Evolutionary conservation across 1,140 invertebrate species (phyloP).

Genomic region (Antheraea mylitta): DNA sequence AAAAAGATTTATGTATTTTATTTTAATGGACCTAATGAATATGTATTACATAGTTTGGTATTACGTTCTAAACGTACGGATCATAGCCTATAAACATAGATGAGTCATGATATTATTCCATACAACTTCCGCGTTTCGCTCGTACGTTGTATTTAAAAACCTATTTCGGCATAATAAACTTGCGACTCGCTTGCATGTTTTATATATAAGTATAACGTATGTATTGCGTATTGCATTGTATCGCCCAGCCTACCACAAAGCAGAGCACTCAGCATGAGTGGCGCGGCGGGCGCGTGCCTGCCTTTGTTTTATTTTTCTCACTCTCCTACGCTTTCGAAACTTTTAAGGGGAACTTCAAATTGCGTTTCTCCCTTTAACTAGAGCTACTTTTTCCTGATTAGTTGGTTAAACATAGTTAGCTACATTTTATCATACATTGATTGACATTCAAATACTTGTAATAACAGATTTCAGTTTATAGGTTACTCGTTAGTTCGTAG

Average conservation of each 20-base stretch:
- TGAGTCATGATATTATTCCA: conserved; percentile 2
- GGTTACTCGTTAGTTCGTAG: not conserved
- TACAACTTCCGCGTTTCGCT: conserved; percentile 22
- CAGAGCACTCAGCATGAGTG: conserved; percentile 75
- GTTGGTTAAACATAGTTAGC: conserved; percentile 17
- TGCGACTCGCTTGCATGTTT: conserved; percentile 22
- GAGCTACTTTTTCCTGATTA: conserved; percentile 56
- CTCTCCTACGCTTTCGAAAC: conserved; percentile 70
- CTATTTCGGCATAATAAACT: conserved; percentile 24
- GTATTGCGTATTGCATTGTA: conserved; percentile 61
- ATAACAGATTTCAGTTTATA: no score
- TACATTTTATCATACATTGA: not conserved
- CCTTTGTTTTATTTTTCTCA: conserved; percentile 76
- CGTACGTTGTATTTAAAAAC: conserved; percentile 14
- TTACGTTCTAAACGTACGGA: no score
- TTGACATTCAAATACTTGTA: no score
- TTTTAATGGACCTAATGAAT: not conserved
- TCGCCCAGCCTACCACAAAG: conserved; percentile 67
- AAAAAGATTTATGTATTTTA: not conserved
- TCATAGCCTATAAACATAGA: no score
- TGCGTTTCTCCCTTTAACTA: conserved; percentile 59
- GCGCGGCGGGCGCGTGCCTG: conserved; percentile 59
- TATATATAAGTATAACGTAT: not conserved
- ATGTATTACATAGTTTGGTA: no score
- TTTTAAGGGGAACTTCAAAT: conserved; percentile 70